Percentiles rank a stretch among this genome's conserved stretches.
Conservation (phyloP, 2,797 vertebrate genomes). For the Cyclura pinguis region DNA sequence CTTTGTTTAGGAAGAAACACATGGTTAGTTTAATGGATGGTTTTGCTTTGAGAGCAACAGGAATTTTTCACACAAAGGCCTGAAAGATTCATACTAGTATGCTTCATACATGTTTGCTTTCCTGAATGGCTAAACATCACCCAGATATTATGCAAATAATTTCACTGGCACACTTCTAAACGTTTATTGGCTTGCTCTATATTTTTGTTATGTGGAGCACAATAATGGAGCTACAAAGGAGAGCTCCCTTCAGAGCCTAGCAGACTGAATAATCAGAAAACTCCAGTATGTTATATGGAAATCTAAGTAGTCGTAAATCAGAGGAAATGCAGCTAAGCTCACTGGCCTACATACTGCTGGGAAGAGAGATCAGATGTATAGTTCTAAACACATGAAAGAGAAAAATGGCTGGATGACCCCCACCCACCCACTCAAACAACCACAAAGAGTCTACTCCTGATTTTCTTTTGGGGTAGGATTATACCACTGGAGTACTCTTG, state of each 20-base stretch:
- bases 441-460: too few species aligned
- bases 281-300: background rate
- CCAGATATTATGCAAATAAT: conserved; percentile 29
- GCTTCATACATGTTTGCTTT: background rate
- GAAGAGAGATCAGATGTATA: background rate
- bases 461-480: too few species aligned
- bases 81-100: background rate
- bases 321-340: background rate
- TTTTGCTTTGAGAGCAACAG: background rate
- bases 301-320: background rate
- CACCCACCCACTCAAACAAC: too few species aligned
- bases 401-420: conserved; percentile 35
- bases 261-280: conserved; percentile 8
- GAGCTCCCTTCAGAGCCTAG: background rate
- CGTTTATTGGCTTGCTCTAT: conserved; percentile 28
- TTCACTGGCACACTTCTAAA: background rate
- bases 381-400: conserved; percentile 33
- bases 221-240: background rate
- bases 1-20: background rate
- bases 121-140: background rate
- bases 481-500: background rate
- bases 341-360: background rate
- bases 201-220: background rate
- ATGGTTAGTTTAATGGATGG: background rate
- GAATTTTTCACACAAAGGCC: background rate